Evolutionary conservation across 2,113 vertebrate species (phyloP).

Genomic region (Triplophysa siluroides): DNA sequence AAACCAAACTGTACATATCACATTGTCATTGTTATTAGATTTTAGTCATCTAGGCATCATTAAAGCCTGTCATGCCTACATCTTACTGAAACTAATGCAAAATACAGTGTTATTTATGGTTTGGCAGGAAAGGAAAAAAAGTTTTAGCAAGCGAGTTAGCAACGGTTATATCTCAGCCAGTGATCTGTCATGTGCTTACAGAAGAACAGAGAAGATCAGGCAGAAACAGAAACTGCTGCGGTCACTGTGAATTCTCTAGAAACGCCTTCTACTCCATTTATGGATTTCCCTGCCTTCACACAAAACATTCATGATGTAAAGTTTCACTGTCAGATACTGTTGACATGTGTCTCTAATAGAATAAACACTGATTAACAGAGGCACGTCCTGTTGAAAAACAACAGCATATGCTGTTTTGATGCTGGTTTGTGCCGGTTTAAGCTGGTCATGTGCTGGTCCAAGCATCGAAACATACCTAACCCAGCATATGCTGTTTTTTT

Average conservation of each 20-base stretch:
- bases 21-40: no score
- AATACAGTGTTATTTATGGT: background rate
- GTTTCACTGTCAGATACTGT: background rate
- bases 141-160: background rate
- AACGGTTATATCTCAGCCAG: background rate
- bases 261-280: background rate
- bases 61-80: no score
- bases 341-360: no score
- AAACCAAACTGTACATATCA: no score
- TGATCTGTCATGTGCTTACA: conserved; percentile 14
- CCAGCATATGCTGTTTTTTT: no score
- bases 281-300: background rate
- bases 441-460: no score
- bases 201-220: background rate
- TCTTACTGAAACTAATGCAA: no score
- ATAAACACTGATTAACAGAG: no score
- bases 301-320: background rate
- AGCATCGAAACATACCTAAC: no score
- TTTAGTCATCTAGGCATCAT: background rate
- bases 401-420: no score
- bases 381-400: no score
- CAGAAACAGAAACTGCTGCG: background rate
- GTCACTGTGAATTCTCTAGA: background rate
- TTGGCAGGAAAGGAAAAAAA: background rate
- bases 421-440: no score